phyloP scores from a whole-genome alignment of 2,797 vertebrate species.

The Otolemur crassicaudatus region DNA sequence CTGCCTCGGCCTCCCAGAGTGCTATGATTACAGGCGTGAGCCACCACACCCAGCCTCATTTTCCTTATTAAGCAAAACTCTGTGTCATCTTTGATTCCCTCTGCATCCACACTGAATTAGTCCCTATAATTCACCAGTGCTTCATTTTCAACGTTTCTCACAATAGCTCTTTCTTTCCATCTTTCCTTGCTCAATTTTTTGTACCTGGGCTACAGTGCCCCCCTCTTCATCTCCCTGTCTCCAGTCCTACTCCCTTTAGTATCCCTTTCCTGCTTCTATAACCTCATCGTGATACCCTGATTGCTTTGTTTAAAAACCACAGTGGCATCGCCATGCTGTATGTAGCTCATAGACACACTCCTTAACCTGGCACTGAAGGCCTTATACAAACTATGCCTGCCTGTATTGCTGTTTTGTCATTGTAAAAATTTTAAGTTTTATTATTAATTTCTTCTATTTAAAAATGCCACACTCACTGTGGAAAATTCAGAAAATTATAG shows the following conservation, averaged over 20 bases:
- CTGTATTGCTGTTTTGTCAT: constrained; percentile 5
- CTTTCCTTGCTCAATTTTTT: neutral
- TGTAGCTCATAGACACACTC: neutral
- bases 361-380: neutral
- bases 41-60: neutral
- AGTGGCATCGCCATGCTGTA: neutral
- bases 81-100: neutral
- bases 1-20: no score
- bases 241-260: neutral
- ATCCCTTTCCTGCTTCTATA: neutral
- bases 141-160: neutral
- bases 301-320: neutral
- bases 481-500: constrained; percentile 34
- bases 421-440: constrained; percentile 51
- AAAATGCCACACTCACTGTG: constrained; percentile 20
- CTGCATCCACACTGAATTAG: neutral
- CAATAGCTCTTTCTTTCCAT: neutral
- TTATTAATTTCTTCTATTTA: constrained; percentile 25
- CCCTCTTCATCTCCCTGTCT: neutral
- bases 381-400: neutral
- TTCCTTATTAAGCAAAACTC: neutral
- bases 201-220: neutral
- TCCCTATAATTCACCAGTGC: neutral
- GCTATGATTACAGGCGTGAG: no score
- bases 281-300: neutral